phyloP scores from a whole-genome alignment of 2,797 vertebrate species.

The Nyctalus aviator region DNA sequence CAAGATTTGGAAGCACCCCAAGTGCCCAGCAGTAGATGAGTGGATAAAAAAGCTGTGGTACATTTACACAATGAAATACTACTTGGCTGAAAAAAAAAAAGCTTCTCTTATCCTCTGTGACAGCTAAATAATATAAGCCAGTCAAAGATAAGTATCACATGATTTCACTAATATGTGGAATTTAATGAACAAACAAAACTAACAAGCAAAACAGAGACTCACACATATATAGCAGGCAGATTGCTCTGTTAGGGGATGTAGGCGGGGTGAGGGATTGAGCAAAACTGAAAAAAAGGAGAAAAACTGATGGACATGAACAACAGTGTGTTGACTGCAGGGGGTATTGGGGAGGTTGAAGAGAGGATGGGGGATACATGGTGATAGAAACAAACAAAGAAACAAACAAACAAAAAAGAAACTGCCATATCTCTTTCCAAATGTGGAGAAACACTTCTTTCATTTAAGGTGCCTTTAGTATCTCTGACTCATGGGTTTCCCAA shows the following conservation, averaged over 20 bases:
- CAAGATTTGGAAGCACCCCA: too few relatives aligned
- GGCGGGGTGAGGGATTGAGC: neutral
- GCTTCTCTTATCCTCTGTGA: neutral
- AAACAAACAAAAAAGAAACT: neutral
- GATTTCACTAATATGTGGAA: too few relatives aligned
- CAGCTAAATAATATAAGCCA: neutral
- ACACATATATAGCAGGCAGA: neutral
- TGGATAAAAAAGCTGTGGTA: too few relatives aligned
- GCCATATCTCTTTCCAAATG: constrained; percentile 31
- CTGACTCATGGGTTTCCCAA: constrained; percentile 56
- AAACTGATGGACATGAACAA: neutral
- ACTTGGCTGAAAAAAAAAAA: neutral
- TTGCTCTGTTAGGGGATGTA: neutral
- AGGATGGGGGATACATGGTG: neutral
- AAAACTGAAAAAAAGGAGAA: neutral
- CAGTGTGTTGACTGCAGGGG: neutral
- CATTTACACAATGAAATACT: neutral
- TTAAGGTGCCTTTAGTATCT: constrained; percentile 64
- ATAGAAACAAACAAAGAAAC: neutral
- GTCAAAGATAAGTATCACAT: neutral
- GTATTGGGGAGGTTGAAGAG: neutral
- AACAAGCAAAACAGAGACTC: too few relatives aligned
- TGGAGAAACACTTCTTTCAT: neutral
- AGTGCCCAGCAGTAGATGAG: too few relatives aligned
- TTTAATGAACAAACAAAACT: too few relatives aligned